phyloP scores from a whole-genome alignment of 2,888 invertebrate genomes.

The Polydesmus complanatus region DNA sequence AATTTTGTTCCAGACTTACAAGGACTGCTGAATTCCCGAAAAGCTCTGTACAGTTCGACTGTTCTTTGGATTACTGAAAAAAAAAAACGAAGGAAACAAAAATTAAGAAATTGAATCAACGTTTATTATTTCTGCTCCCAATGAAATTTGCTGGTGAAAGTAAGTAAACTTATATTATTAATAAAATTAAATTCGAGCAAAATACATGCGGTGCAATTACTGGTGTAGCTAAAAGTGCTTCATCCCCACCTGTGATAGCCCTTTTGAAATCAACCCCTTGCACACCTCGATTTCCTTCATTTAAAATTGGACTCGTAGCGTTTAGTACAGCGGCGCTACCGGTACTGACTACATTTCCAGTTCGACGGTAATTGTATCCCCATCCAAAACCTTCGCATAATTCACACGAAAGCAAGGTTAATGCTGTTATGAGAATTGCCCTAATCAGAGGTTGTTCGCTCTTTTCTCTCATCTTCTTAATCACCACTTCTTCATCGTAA shows the following conservation, averaged over 20 bases:
- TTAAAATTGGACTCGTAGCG: neutral
- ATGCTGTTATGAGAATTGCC: neutral
- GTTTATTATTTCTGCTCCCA: neutral
- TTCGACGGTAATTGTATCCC: neutral
- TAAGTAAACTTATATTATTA: no score
- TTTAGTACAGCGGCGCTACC: no score
- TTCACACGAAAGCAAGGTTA: neutral
- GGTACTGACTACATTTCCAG: neutral
- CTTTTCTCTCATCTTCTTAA: no score
- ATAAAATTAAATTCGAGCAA: neutral
- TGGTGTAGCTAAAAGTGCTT: neutral
- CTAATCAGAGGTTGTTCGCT: no score
- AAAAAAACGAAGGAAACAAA: neutral
- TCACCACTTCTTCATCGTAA: no score
- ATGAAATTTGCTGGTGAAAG: neutral
- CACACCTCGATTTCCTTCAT: slow-evolving; percentile 1
- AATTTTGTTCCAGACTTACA: no score
- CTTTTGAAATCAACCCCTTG: slow-evolving; percentile 11
- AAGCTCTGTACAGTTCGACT: slow-evolving; percentile 19
- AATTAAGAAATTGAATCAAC: no score
- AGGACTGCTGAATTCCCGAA: slow-evolving; percentile 19
- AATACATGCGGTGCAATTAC: neutral
- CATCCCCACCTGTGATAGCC: slow-evolving; percentile 11
- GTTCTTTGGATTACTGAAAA: slow-evolving; percentile 18
- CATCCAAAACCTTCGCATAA: no score